A percentile compares a stretch with the other conserved stretches of the same genome.
Conservation (phyloP, 92 coral and sea anemone species). For the Micromussa lordhowensis region DNA sequence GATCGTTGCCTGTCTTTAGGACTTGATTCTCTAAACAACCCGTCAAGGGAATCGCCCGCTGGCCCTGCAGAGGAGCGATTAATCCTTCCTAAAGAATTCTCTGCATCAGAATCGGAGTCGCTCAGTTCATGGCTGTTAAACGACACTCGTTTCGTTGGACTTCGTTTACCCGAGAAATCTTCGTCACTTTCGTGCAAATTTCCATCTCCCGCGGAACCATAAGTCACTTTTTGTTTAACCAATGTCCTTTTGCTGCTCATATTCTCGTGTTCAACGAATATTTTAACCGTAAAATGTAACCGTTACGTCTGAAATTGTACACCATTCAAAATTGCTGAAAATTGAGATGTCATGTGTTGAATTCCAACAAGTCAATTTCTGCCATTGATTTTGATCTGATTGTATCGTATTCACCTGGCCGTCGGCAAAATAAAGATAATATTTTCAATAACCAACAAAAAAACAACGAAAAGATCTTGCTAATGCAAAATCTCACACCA, state of each 20-base stretch:
- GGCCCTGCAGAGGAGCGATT: constrained; percentile 54
- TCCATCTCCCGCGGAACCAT: constrained; percentile 39
- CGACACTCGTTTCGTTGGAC: constrained; percentile 72
- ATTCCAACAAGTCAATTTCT: neutral
- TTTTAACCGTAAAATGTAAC: constrained; percentile 11
- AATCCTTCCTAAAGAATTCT: constrained; percentile 70
- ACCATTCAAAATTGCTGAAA: neutral
- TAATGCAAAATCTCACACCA: constrained; percentile 24
- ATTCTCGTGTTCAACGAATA: constrained; percentile 9
- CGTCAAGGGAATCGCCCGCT: constrained; percentile 52
- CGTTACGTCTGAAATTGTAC: neutral
- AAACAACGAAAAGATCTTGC: constrained; percentile 16
- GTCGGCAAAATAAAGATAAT: neutral
- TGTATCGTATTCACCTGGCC: neutral
- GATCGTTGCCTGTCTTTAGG: constrained; percentile 1
- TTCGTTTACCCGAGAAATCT: constrained; percentile 6
- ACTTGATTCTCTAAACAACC: constrained; percentile 55
- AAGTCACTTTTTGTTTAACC: constrained; percentile 77
- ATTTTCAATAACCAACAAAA: neutral
- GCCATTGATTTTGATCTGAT: neutral
- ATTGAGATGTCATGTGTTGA: neutral
- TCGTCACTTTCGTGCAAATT: constrained; percentile 44
- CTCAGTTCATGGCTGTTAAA: constrained; percentile 57
- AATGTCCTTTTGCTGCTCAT: constrained; percentile 64
- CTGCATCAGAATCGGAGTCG: constrained; percentile 77